Base-by-base conservation (phyloP, 2,113 vertebrate genomes). In the Puma concolor region DNA sequence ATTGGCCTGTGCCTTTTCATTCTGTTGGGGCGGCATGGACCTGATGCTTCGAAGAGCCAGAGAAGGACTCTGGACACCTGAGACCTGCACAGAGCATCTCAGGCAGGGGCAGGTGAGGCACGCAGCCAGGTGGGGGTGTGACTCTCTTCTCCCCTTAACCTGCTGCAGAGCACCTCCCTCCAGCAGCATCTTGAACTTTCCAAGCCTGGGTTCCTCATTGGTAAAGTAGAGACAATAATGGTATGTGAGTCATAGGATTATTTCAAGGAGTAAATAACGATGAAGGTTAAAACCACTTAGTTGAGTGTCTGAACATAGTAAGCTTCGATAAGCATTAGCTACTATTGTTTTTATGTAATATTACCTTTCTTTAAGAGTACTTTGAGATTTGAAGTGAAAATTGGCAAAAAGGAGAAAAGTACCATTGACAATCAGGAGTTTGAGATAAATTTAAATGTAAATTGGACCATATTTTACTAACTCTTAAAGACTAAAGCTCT, bases 361-460 rank as follows among this genome's bases (percentile, higher is more conserved):
- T 67, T 60, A 33, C 57, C 14, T 95, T 87, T 74, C 44, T 91
- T 79, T 50, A 76, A 57, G 72, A 95, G 48, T 54, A 63, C 38
- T 77, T 81, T 52, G 64, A 94, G 89, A 67, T 92, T 79, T 36
- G 44, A 69, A 11, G 21, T 67, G 33, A 86, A 84, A 95, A 88
- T 29, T 72, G 48, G 13, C 41, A 41, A 52, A 38, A 80, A 54
- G 64, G 6, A 67, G 16, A 57, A 50, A 60, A 87, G 13, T 33
- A 25, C 33, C 5, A 80, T 80, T 74, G 87, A 50, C 50, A 64
- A 74, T 7, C 15, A 71, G 77, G 74, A 57, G 15, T 92, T 57
- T 80, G 54, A 97, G 67, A 64, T 60, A 81, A 84, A 74, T 69
- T 89, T 88, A 81, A 92, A 67, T 74, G 63, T 64, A 63, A 76